Percentiles rank a stretch among this genome's conserved stretches.
Conservation (phyloP, 2,113 vertebrate species). For the Rostratula benghalensis region DNA sequence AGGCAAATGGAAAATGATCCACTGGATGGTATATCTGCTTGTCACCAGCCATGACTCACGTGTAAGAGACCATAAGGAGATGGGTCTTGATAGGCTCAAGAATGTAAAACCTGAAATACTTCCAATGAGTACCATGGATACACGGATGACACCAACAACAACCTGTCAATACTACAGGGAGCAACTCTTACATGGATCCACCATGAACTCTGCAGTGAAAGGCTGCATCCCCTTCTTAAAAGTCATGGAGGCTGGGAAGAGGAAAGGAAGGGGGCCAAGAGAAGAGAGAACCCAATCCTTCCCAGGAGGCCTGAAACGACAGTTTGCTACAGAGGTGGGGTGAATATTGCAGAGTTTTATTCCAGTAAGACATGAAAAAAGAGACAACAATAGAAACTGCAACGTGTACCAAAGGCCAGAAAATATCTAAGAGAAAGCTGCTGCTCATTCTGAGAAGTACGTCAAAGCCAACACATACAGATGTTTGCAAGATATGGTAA, state of each 20-base stretch:
- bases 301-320: neutral
- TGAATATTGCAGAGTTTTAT: neutral
- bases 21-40: neutral
- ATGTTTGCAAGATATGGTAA: slow-evolving; percentile 29
- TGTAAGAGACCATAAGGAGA: neutral
- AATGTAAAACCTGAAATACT: neutral
- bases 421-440: slow-evolving; percentile 1
- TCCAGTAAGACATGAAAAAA: neutral
- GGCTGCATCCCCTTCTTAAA: neutral
- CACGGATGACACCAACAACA: neutral
- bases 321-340: neutral
- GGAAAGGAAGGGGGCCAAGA: neutral
- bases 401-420: neutral
- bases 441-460: neutral
- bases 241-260: neutral
- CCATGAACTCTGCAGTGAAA: neutral
- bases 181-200: rapidly evolving
- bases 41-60: slow-evolving; percentile 1
- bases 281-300: neutral
- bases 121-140: neutral
- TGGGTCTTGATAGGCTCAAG: neutral
- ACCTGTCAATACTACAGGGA: neutral
- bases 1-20: slow-evolving; percentile 16
- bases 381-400: neutral
- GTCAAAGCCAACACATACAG: neutral